phyloP scores from a whole-genome alignment of 2,113 vertebrate genomes.

The Cygnus atratus region DNA sequence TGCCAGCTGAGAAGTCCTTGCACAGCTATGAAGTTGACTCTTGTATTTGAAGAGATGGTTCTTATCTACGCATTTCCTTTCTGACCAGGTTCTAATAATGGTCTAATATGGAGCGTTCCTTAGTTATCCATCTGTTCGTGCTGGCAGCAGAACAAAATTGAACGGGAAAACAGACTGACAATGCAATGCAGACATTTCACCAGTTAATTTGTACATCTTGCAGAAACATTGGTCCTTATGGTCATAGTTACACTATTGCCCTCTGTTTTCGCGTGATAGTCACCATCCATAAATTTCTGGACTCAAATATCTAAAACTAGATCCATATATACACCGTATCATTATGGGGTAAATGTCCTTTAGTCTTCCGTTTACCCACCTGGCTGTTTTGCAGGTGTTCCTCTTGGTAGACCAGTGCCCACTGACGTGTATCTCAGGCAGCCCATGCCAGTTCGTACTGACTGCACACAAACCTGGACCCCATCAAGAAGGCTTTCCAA shows the following conservation, averaged over 20 bases:
- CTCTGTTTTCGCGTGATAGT: neutral
- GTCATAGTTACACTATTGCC: neutral
- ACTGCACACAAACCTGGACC: neutral
- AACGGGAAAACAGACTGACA: constrained; percentile 21
- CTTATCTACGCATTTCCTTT: neutral
- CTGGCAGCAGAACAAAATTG: constrained; percentile 25
- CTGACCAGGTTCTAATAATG: neutral
- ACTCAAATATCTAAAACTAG: neutral
- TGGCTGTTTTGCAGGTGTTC: neutral
- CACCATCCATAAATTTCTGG: neutral
- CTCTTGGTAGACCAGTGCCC: neutral
- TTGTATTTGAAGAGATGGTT: neutral
- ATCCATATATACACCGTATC: neutral
- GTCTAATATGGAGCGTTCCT: neutral
- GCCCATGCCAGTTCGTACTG: neutral
- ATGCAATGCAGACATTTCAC: neutral
- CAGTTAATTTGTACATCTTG: neutral
- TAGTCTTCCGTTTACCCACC: neutral
- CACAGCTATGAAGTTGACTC: neutral
- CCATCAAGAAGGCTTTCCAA: neutral
- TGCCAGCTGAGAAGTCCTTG: constrained; percentile 20
- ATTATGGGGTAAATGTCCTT: neutral
- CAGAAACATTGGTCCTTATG: neutral
- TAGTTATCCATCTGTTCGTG: constrained; percentile 42
- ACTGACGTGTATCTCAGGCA: neutral